phyloP scores from a whole-genome alignment of 2,113 vertebrate species.

The Pterocles orientalis region DNA sequence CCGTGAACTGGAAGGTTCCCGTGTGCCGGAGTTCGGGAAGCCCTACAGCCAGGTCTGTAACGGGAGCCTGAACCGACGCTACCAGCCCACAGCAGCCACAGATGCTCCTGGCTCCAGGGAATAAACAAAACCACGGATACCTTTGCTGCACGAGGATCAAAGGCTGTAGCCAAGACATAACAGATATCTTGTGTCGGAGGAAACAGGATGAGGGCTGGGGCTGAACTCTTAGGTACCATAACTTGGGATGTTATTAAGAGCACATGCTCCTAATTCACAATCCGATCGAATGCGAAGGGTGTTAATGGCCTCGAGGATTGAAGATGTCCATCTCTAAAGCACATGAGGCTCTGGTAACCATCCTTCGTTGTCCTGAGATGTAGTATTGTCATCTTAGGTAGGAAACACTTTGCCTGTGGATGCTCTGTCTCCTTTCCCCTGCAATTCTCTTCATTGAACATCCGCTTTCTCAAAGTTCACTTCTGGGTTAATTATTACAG shows the following conservation, averaged over 20 bases:
- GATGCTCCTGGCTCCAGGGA: not conserved
- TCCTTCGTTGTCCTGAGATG: not conserved
- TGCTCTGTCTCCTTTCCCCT: not conserved
- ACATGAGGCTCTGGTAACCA: not conserved
- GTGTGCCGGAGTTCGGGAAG: not conserved
- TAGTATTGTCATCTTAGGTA: not conserved
- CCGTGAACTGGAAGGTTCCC: not conserved
- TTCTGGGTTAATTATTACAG: not conserved
- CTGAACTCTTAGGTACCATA: not conserved
- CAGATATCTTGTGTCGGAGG: not conserved
- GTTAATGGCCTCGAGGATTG: not conserved
- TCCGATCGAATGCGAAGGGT: not conserved
- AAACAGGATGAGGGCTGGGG: not conserved
- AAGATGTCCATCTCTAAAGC: not conserved
- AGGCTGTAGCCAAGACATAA: not conserved
- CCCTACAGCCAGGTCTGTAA: not conserved
- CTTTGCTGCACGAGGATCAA: not conserved
- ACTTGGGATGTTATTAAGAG: not conserved
- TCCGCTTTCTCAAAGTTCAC: not conserved
- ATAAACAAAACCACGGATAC: not conserved
- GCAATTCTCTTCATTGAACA: not conserved
- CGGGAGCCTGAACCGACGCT: not conserved
- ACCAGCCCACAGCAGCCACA: not conserved
- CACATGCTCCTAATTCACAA: not conserved
- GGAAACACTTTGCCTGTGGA: not conserved